A percentile compares a stretch with the other conserved stretches of the same genome.
Conservation (phyloP, 2,113 vertebrate species). For the Morone chrysops region DNA sequence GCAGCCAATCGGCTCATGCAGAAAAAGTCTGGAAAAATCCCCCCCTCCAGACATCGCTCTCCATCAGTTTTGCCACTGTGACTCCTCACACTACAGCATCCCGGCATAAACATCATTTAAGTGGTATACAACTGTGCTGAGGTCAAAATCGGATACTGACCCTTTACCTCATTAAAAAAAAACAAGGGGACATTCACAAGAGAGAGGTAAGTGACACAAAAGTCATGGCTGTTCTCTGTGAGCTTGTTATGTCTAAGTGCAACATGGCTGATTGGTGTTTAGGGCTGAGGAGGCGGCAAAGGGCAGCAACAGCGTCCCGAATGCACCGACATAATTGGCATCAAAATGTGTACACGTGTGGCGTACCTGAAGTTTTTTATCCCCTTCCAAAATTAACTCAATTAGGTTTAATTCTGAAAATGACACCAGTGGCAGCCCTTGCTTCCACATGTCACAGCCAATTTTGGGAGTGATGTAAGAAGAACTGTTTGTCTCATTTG, state of each 20-base stretch:
- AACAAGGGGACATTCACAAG: neutral
- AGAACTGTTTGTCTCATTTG: constrained; percentile 32
- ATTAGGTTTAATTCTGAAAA: constrained; percentile 56
- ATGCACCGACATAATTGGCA: constrained; percentile 38
- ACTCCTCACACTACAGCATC: neutral
- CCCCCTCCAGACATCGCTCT: constrained; percentile 14
- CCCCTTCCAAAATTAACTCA: constrained; percentile 39
- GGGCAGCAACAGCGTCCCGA: constrained; percentile 40
- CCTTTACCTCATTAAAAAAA: constrained; percentile 72
- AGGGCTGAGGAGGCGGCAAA: constrained; percentile 49
- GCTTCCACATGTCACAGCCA: neutral
- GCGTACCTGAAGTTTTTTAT: constrained; percentile 25
- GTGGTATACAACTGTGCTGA: constrained; percentile 4
- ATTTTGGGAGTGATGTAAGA: constrained; percentile 3
- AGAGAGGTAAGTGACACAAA: constrained; percentile 40
- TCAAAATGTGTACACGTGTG: neutral
- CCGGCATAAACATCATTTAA: constrained; percentile 32
- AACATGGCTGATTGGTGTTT: constrained; percentile 67
- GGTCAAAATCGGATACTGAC: constrained; percentile 51
- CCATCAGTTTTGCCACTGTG: constrained; percentile 18
- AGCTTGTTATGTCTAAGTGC: constrained; percentile 67
- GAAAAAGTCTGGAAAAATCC: constrained; percentile 11
- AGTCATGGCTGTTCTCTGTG: constrained; percentile 3
- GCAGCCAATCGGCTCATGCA: constrained; percentile 28
- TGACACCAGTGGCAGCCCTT: constrained; percentile 14